Conservation (phyloP, 2,113 vertebrate genomes). For the Microcebus murinus region DNA sequence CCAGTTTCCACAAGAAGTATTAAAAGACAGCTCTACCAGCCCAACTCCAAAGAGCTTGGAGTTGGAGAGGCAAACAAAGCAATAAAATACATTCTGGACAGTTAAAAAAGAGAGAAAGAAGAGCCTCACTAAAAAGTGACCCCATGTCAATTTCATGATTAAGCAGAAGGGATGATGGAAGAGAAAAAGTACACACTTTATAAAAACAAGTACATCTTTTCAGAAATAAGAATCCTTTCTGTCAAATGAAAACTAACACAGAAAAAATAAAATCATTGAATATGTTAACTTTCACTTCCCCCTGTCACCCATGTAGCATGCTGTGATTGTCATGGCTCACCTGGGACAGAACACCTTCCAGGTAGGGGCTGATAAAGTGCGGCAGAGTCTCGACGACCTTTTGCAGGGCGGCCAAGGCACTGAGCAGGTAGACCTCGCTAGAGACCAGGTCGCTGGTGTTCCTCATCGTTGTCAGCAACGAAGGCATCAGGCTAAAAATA, state of each 20-base stretch:
- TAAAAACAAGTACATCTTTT: background rate
- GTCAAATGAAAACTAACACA: background rate
- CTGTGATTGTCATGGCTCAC: slow-evolving; percentile 72
- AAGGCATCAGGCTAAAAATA: slow-evolving; percentile 92
- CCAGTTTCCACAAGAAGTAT: background rate
- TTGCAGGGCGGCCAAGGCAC: slow-evolving; percentile 92
- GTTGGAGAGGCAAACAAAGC: background rate
- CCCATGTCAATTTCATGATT: background rate
- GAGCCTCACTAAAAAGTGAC: background rate
- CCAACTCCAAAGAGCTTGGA: background rate
- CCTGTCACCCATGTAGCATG: rapidly evolving
- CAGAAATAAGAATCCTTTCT: background rate
- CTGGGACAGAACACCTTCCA: slow-evolving; percentile 89
- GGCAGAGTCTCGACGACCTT: slow-evolving; percentile 93
- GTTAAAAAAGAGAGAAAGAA: background rate
- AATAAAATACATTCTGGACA: background rate
- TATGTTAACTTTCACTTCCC: too few species aligned
- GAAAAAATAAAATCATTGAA: background rate
- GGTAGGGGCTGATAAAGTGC: slow-evolving; percentile 96
- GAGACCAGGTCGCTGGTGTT: slow-evolving; percentile 88
- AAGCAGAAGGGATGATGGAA: background rate
- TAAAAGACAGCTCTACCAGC: background rate
- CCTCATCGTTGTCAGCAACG: slow-evolving; percentile 87
- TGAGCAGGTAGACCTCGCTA: slow-evolving; percentile 94
- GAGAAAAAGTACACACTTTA: background rate